These are phyloP conservation scores for Pseudocheirus occidentalis DNA, from an alignment of 2,797 vertebrate genomes.

Conservation along the genomic window DNA sequence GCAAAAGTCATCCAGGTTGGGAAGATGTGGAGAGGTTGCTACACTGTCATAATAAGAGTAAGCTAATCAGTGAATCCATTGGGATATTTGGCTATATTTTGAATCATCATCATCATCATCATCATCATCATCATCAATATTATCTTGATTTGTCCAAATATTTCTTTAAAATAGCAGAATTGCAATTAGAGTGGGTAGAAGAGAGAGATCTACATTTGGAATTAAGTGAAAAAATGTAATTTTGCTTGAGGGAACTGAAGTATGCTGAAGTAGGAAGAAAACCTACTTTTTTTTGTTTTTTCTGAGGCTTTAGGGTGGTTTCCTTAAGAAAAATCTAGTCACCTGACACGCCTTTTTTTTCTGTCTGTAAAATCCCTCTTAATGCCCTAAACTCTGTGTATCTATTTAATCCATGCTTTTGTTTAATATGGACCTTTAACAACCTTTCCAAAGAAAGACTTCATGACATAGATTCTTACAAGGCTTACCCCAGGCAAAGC, in stretches of 20 bases:
- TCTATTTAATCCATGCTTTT: neutral
- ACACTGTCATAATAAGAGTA: neutral
- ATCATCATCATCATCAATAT: too few relatives aligned
- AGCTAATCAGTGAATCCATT: too few relatives aligned
- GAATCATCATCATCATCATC: neutral
- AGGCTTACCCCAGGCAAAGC: neutral
- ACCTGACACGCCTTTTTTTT: neutral
- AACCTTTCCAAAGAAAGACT: neutral
- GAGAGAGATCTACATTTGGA: neutral
- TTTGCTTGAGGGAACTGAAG: neutral
- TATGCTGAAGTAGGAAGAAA: neutral
- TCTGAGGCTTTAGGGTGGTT: neutral
- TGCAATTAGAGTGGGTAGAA: neutral
- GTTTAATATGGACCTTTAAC: neutral
- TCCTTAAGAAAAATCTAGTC: neutral
- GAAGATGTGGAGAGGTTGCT: neutral
- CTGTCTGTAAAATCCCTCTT: neutral
- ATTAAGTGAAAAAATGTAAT: neutral
- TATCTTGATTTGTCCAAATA: neutral
- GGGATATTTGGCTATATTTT: neutral
- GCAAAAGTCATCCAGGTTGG: neutral
- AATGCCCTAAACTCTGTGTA: neutral
- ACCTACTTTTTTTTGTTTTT: neutral
- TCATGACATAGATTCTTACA: neutral
- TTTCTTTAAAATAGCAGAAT: neutral